Percentiles rank a stretch among this genome's conserved stretches.
Evolutionary conservation across 2,113 vertebrate species (phyloP).

Genomic region (Neopipo cinnamomea): DNA sequence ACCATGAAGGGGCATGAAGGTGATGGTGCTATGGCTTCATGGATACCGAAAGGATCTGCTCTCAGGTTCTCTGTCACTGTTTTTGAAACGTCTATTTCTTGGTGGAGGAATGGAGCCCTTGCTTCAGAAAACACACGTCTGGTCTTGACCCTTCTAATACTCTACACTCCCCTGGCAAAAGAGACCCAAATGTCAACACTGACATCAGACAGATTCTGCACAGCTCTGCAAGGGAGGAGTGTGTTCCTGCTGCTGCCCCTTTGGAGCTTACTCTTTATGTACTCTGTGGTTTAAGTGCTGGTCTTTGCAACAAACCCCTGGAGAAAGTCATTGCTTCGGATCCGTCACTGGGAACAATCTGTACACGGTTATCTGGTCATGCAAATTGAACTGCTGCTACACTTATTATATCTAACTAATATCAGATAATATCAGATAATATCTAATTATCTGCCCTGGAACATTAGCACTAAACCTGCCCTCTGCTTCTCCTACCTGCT

Average conservation of each 20-base stretch:
- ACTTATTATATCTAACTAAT: no score
- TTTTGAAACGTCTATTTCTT: no score
- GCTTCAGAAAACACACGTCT: no score
- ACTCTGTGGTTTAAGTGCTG: not conserved
- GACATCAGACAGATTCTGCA: not conserved
- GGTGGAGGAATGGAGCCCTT: no score
- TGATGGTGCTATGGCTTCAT: no score
- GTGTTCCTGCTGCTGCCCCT: not conserved
- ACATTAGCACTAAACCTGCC: not conserved
- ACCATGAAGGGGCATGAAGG: no score
- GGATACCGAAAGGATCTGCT: no score
- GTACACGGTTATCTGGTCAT: not conserved
- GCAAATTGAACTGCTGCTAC: not conserved
- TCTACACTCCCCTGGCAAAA: not conserved
- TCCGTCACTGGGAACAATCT: not conserved
- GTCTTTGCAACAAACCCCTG: not conserved
- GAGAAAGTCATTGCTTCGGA: not conserved
- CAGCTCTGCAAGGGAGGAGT: not conserved
- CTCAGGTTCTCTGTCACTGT: no score
- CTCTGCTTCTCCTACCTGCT: constrained; percentile 23
- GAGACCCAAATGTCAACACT: not conserved
- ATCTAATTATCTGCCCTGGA: not conserved
- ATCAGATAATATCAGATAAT: no score
- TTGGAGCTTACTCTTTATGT: not conserved
- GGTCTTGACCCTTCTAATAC: no score